Evolutionary conservation across 2,113 vertebrate species (phyloP), one percentile per base, ranked within the genome.

Genomic region (Neogale vison): DNA sequence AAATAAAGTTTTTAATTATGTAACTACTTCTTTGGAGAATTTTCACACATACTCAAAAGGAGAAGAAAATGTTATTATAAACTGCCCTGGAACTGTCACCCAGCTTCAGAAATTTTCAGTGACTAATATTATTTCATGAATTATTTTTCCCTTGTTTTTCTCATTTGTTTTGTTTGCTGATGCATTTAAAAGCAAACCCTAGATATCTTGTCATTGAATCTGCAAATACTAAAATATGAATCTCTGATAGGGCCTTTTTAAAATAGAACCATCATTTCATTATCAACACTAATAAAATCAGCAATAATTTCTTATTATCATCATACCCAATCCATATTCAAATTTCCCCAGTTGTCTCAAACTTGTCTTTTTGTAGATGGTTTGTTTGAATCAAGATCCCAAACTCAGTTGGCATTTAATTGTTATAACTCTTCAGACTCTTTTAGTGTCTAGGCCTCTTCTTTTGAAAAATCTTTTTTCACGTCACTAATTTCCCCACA

Each of bases 241-340:
- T 95, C 57, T 47, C 72, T 74, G 45, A 72, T 23, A 61, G 42
- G 7, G 15, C 1, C 39, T 96, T 94, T 94, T 23, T 36, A 72
- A 95, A 92, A 39, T 23, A 45, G 50, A 59, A 29, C 26, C 5
- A 57, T 74, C 24, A 67, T 50, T 88, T 93, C 36, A 50, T 80
- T 26, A 69, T 61, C 45, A 50, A 50, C n/a, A 39, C 17, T 92
- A 47, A 88, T 84, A 96, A 91, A 81, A 90, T 76, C 65, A 93
- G 50, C 4, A 65, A 3, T 57, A 55, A 63, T 65, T 80, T 20
- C 15, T 89, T 61, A 79, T 45, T 55, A 47, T 96, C 15, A 81
- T 74, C 42, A 80, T 91, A 29, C 17, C n/a, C 17, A 63, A 13
- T 80, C 8, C 10, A n/a, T 82, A 85, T 92, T 88, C 26, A 61